Percentiles rank a stretch among this genome's conserved stretches.
These are phyloP conservation scores for Myotis lucifugus DNA, from an alignment of 2,113 vertebrate genomes.

Conservation along the genomic window DNA sequence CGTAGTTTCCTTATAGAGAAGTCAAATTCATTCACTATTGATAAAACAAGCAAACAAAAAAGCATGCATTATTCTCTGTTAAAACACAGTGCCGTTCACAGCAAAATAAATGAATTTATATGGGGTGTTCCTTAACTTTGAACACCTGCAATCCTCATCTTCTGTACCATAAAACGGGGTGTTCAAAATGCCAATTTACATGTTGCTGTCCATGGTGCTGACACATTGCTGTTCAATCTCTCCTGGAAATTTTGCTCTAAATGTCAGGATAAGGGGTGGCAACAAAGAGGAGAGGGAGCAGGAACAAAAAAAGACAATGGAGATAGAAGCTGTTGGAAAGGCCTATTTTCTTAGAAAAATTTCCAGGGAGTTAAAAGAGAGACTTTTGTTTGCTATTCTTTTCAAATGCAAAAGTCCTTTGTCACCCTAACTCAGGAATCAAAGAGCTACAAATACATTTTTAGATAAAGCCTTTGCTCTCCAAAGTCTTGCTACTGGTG, in stretches of 20 bases:
- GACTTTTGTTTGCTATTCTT: conserved; percentile 31
- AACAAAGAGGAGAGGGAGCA: not conserved
- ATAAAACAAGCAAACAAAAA: conserved; percentile 22
- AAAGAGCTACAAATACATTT: conserved; percentile 26
- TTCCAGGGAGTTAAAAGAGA: not conserved
- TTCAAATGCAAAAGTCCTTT: conserved; percentile 53
- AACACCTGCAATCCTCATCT: not conserved
- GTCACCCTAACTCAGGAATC: conserved; percentile 42
- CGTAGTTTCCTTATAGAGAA: conserved; percentile 17
- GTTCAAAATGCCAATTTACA: accelerated
- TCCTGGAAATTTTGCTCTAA: not conserved
- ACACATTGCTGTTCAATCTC: accelerated
- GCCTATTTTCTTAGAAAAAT: not conserved
- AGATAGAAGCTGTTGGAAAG: not conserved
- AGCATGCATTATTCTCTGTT: not conserved
- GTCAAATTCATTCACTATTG: not conserved
- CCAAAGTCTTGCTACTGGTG: not conserved
- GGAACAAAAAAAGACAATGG: not conserved
- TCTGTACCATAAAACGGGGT: not conserved
- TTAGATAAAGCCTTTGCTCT: conserved; percentile 1
- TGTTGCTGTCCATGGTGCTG: conserved; percentile 58
- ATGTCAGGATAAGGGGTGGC: not conserved
- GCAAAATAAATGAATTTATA: not conserved
- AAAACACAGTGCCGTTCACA: not conserved
- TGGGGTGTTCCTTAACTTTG: not conserved